Percentiles rank a stretch among this genome's conserved stretches.
These are phyloP conservation scores for Eubasilissa regina DNA, from an alignment of 1,140 invertebrate species.

Conservation along the genomic window DNA sequence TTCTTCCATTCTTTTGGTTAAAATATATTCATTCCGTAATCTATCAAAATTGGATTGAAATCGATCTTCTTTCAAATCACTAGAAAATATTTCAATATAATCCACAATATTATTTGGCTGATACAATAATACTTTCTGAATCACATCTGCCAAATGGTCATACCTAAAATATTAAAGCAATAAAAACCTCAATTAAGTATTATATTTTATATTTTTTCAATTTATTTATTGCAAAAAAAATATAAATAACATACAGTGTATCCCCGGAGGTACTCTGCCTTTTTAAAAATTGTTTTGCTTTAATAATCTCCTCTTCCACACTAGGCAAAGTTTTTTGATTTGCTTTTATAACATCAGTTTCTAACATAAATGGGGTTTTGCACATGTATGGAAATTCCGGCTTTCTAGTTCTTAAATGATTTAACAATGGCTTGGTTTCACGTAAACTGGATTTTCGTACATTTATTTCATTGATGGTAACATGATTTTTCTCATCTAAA, in stretches of 20 bases:
- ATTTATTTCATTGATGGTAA: no score
- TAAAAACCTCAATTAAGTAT: background rate
- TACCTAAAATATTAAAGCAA: conserved; percentile 26
- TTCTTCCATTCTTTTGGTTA: conserved; percentile 37
- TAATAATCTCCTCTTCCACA: conserved; percentile 37
- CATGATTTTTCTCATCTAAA: no score
- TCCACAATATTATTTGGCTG: conserved; percentile 46
- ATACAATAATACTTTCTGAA: conserved; percentile 43
- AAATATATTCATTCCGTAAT: conserved; percentile 45
- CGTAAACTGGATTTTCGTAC: no score
- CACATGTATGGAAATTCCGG: conserved; percentile 9
- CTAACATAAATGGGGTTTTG: conserved; percentile 44
- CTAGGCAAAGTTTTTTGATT: conserved; percentile 40
- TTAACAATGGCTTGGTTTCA: no score
- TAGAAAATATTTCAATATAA: conserved; percentile 45
- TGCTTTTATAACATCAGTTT: conserved; percentile 40
- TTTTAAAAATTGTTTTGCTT: conserved; percentile 48
- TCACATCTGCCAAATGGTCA: conserved; percentile 42
- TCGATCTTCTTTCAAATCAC: conserved; percentile 40
- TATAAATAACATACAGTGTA: conserved; percentile 18
- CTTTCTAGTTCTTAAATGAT: no score
- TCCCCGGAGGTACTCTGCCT: conserved; percentile 39
- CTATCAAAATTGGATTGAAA: conserved; percentile 46
- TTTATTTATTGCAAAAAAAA: background rate
- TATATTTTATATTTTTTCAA: background rate